phyloP scores from a whole-genome alignment of 2,797 vertebrate genomes.

The Periparus ater region DNA sequence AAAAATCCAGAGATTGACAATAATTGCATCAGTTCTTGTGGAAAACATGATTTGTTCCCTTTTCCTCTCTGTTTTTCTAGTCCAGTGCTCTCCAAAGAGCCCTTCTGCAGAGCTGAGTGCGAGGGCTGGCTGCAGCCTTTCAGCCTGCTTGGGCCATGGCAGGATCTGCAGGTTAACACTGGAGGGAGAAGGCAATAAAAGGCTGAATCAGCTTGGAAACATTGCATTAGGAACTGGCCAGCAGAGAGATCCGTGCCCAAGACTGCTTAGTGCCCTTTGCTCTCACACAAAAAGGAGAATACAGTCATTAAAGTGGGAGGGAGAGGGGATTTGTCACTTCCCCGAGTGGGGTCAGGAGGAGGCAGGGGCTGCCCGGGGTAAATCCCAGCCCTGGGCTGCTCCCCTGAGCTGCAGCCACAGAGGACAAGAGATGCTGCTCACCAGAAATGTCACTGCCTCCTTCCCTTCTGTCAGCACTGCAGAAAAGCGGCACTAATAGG shows the following conservation, averaged over 20 bases:
- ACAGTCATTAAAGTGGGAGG: neutral
- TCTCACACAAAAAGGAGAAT: neutral
- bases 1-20: slow-evolving; percentile 20
- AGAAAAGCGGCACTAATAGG: neutral
- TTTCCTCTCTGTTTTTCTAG: slow-evolving; percentile 32
- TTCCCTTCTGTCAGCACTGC: neutral
- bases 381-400: neutral
- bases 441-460: neutral
- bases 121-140: neutral
- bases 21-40: slow-evolving; percentile 58
- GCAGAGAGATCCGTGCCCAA: neutral
- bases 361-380: neutral
- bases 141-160: neutral
- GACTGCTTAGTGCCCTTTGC: neutral
- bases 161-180: slow-evolving; percentile 20
- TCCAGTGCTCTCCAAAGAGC: slow-evolving; percentile 33
- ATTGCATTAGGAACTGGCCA: neutral
- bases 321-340: neutral
- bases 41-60: slow-evolving; percentile 55
- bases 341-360: neutral
- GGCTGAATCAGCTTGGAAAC: neutral
- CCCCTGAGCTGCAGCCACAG: neutral
- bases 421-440: neutral
- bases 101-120: neutral
- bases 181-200: slow-evolving; percentile 16